A percentile compares a stretch with the other conserved stretches of the same genome.
Conservation (phyloP, 2,113 vertebrate genomes). For the Stigmatopora argus region DNA sequence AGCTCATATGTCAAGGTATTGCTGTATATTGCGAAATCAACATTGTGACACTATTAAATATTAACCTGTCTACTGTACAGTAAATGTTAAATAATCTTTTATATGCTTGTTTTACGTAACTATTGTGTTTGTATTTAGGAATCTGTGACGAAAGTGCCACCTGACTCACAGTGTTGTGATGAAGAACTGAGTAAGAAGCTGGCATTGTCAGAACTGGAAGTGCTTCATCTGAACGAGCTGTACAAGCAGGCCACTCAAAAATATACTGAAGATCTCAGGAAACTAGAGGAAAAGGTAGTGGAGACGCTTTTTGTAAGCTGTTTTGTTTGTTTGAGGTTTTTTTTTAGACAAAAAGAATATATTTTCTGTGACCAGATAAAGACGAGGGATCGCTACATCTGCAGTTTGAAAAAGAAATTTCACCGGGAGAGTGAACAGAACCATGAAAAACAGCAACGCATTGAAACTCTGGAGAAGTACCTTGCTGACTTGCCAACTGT, state of each 20-base stretch:
- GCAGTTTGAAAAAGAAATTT: conserved; percentile 89
- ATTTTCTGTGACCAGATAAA: conserved; percentile 74
- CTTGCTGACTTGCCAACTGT: conserved; percentile 88
- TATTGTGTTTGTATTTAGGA: conserved; percentile 41
- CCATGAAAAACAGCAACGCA: conserved; percentile 87
- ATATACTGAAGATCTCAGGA: conserved; percentile 85
- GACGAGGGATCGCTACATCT: conserved; percentile 93
- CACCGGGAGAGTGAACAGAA: conserved; percentile 87
- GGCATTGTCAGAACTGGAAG: conserved; percentile 77
- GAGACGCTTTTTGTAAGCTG: neutral
- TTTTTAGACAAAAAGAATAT: neutral
- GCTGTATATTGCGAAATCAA: no score
- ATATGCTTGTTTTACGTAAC: neutral
- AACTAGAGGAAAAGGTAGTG: conserved; percentile 89
- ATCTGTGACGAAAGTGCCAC: neutral
- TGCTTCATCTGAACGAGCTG: conserved; percentile 79
- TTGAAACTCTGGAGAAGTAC: conserved; percentile 94
- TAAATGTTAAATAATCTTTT: no score
- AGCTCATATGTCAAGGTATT: no score
- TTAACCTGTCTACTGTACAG: no score
- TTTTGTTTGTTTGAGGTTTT: neutral
- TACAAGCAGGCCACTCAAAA: conserved; percentile 81
- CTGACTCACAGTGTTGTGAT: conserved; percentile 57
- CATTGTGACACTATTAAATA: no score
- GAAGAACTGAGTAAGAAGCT: conserved; percentile 81